These are phyloP conservation scores for Lacanobia wlatinum DNA, from an alignment of 2,888 invertebrate species.

Conservation along the genomic window DNA sequence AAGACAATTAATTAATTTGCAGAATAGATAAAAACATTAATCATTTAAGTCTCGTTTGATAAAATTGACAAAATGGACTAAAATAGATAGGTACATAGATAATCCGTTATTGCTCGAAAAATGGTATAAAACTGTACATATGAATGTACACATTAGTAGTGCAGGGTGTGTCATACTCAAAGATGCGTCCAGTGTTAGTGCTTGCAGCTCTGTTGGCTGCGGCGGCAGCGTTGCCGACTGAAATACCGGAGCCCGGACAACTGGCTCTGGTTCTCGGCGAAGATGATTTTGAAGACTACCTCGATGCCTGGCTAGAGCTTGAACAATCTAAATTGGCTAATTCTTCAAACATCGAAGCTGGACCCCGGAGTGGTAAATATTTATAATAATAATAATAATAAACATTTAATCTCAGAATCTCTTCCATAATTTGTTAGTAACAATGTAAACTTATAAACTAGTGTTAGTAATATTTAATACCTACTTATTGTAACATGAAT, in stretches of 20 bases:
- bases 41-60: conserved; percentile 31
- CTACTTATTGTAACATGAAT: too few relatives aligned
- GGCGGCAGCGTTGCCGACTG: conserved; percentile 68
- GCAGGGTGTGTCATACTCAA: conserved; percentile 29
- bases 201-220: conserved; percentile 69
- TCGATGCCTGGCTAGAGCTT: conserved; percentile 82
- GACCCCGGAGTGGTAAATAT: conserved; percentile 74
- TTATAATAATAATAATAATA: too few relatives aligned
- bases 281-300: conserved; percentile 88
- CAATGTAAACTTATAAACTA: too few relatives aligned
- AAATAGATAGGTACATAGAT: conserved; percentile 20
- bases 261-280: conserved; percentile 82
- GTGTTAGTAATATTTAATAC: too few relatives aligned
- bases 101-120: conserved; percentile 15
- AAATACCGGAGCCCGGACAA: conserved; percentile 81
- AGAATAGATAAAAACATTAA: conserved; percentile 36
- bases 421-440: too few relatives aligned
- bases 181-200: conserved; percentile 65
- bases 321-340: conserved; percentile 77
- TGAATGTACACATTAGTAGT: conserved; percentile 36
- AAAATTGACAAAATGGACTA: conserved; percentile 30
- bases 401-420: too few relatives aligned
- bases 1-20: conserved; percentile 9
- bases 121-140: conserved; percentile 51
- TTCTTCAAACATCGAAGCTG: conserved; percentile 59